Conservation (phyloP, 2,113 vertebrate species). For the Echinops telfairi region DNA sequence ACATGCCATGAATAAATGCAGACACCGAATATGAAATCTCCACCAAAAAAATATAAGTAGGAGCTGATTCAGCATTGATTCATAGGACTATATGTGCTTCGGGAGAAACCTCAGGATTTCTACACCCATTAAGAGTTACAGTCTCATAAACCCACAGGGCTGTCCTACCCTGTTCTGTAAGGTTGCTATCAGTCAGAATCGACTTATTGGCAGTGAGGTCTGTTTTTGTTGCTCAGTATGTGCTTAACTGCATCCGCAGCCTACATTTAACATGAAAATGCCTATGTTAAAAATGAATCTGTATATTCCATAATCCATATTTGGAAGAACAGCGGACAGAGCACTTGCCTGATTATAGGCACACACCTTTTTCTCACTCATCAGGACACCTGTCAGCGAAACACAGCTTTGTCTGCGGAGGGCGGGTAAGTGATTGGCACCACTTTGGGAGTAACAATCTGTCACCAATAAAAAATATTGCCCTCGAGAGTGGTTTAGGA, state of each 20-base stretch:
- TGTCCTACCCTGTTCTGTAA: too few relatives aligned
- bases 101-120: too few relatives aligned
- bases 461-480: conserved; percentile 73
- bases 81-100: neutral
- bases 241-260: neutral
- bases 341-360: neutral
- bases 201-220: too few relatives aligned
- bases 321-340: neutral
- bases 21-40: neutral
- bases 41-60: neutral
- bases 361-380: neutral
- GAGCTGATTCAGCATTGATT: neutral
- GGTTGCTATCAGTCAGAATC: too few relatives aligned
- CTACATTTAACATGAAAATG: neutral
- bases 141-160: too few relatives aligned
- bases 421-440: conserved; percentile 34
- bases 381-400: neutral
- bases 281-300: neutral
- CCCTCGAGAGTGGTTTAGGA: conserved; percentile 67
- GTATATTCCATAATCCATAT: neutral
- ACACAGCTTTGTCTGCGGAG: conserved; percentile 32
- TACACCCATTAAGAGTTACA: too few relatives aligned
- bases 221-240: too few relatives aligned
- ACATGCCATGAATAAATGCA: neutral
- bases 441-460: conserved; percentile 54